Evolutionary conservation across 2,888 invertebrate genomes (phyloP).

Genomic region (Galeruca laticollis): DNA sequence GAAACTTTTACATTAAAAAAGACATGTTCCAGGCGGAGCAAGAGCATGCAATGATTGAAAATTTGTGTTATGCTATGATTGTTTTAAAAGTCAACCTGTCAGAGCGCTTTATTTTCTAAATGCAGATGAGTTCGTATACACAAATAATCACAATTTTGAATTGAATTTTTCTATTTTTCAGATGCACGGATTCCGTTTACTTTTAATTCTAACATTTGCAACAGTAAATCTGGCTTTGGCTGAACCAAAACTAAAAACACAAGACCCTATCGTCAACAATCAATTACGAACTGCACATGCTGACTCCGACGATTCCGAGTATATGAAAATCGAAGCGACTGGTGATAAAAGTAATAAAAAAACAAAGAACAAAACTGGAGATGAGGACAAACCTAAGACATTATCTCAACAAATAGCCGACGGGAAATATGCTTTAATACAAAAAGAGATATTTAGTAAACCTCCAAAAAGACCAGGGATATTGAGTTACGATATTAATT

Average conservation of each 20-base stretch:
- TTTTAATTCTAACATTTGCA: slow-evolving; percentile 47
- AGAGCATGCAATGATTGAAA: too few relatives aligned
- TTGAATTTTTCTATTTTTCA: slow-evolving; percentile 31
- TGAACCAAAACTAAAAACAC: slow-evolving; percentile 69
- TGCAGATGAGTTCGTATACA: too few relatives aligned
- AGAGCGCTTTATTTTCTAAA: too few relatives aligned
- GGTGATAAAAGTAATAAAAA: slow-evolving; percentile 70
- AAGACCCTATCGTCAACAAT: slow-evolving; percentile 74
- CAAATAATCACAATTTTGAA: neutral
- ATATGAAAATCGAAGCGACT: slow-evolving; percentile 51
- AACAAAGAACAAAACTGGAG: slow-evolving; percentile 79
- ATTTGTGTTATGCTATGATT: too few relatives aligned
- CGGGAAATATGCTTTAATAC: slow-evolving; percentile 90
- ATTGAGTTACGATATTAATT: slow-evolving; percentile 83
- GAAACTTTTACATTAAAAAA: too few relatives aligned
- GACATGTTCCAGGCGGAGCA: too few relatives aligned
- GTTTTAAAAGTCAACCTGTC: too few relatives aligned
- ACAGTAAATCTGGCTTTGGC: slow-evolving; percentile 46
- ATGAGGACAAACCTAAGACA: slow-evolving; percentile 84
- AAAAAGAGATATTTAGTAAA: slow-evolving; percentile 83
- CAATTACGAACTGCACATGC: slow-evolving; percentile 69
- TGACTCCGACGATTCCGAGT: slow-evolving; percentile 59
- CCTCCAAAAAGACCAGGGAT: slow-evolving; percentile 81
- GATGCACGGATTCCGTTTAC: slow-evolving; percentile 43
- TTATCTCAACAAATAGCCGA: slow-evolving; percentile 91